These are phyloP conservation scores for Microplitis demolitor DNA, from an alignment of 1,140 invertebrate species.

Conservation along the genomic window DNA sequence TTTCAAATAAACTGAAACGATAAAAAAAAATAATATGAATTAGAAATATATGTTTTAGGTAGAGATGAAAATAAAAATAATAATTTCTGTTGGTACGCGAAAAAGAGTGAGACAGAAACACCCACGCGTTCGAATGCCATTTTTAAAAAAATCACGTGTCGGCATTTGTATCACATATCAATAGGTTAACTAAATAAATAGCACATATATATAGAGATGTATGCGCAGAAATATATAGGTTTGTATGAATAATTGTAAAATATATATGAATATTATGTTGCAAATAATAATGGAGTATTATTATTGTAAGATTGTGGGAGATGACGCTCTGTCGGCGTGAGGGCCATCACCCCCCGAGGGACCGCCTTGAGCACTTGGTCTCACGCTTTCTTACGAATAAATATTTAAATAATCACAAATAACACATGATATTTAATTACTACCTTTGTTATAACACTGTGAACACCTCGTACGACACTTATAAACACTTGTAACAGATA, in stretches of 20 bases:
- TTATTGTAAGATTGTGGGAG: slow-evolving; percentile 42
- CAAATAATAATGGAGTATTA: background rate
- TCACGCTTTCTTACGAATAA: slow-evolving; percentile 25
- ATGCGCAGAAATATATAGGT: slow-evolving; percentile 1
- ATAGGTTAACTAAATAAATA: slow-evolving; percentile 41
- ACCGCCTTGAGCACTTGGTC: slow-evolving; percentile 48
- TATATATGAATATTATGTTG: slow-evolving; percentile 37
- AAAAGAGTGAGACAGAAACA: slow-evolving; percentile 28
- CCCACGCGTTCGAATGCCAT: slow-evolving; percentile 30
- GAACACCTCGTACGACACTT: slow-evolving; percentile 35
- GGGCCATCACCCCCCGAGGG: slow-evolving; percentile 48
- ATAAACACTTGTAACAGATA: slow-evolving; percentile 36
- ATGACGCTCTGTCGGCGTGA: slow-evolving; percentile 45
- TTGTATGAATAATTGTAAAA: slow-evolving; percentile 17
- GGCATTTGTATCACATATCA: slow-evolving; percentile 13
- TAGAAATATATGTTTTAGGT: background rate
- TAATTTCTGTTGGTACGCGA: slow-evolving; percentile 22
- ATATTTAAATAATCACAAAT: slow-evolving; percentile 3
- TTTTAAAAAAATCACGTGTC: slow-evolving; percentile 30
- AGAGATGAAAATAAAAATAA: background rate
- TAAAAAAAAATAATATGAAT: background rate
- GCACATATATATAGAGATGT: slow-evolving; percentile 8
- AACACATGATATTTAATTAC: background rate
- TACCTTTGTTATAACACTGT: background rate
- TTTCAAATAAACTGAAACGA: background rate